A percentile compares a stretch with the other conserved stretches of the same genome.
Conservation (phyloP, 2,888 invertebrate species). For the Vanessa cardui region DNA sequence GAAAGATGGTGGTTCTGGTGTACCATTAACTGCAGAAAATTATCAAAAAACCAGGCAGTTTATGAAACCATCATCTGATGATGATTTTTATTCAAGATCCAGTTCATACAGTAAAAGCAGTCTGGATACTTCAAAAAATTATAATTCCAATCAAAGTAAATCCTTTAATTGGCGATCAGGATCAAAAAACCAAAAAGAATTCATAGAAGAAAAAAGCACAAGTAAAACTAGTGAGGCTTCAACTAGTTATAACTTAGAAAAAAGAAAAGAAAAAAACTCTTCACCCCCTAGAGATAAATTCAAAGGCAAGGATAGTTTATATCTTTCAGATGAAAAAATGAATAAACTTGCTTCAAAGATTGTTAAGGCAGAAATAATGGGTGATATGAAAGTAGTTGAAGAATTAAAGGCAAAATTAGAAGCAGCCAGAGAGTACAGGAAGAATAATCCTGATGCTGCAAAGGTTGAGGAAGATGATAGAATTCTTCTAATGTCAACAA, state of each 20-base stretch:
- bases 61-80: slow-evolving; percentile 66
- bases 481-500: slow-evolving; percentile 87
- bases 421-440: slow-evolving; percentile 83
- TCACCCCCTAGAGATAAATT: slow-evolving; percentile 33
- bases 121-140: slow-evolving; percentile 16
- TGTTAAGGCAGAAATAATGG: slow-evolving; percentile 97
- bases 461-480: slow-evolving; percentile 71
- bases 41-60: slow-evolving; percentile 64
- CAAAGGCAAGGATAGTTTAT: slow-evolving; percentile 48
- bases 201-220: slow-evolving; percentile 11
- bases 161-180: slow-evolving; percentile 43
- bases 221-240: slow-evolving; percentile 5
- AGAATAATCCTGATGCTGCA: slow-evolving; percentile 64
- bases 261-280: slow-evolving; percentile 28
- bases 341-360: slow-evolving; percentile 95
- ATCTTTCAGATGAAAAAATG: slow-evolving; percentile 90
- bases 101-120: slow-evolving; percentile 29
- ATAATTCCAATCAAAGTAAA: slow-evolving; percentile 20
- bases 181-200: slow-evolving; percentile 28
- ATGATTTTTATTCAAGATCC: slow-evolving; percentile 55
- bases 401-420: slow-evolving; percentile 90
- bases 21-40: slow-evolving; percentile 83
- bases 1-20: slow-evolving; percentile 93
- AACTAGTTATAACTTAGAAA: background rate
- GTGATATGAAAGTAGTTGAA: slow-evolving; percentile 86